Conservation (phyloP, 2,888 invertebrate genomes). For the Philopedon plagiatum region DNA sequence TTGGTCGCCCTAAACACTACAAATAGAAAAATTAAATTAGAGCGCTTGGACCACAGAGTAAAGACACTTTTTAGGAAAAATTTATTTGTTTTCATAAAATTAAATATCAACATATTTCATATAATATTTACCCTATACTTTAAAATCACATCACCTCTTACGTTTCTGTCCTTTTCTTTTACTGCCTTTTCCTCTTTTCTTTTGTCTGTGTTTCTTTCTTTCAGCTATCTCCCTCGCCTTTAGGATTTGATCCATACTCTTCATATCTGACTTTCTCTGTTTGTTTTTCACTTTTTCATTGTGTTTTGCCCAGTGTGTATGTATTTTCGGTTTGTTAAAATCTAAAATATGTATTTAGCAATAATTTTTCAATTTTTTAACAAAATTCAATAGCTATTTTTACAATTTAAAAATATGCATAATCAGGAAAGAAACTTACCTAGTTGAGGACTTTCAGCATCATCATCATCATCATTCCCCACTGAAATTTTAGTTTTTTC, state of each 20-base stretch:
- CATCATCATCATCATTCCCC: constrained; percentile 69
- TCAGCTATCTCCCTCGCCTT: constrained; percentile 79
- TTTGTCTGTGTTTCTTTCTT: constrained; percentile 73
- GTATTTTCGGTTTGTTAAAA: constrained; percentile 67
- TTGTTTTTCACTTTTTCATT: constrained; percentile 80
- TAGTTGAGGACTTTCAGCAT: constrained; percentile 62
- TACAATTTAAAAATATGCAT: background rate
- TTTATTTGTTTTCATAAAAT: background rate
- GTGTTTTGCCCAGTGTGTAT: constrained; percentile 85
- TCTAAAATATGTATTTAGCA: constrained; percentile 40
- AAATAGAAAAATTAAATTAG: no score
- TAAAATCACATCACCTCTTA: constrained; percentile 5
- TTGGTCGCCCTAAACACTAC: no score
- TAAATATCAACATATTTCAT: constrained; percentile 15
- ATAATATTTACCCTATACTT: constrained; percentile 23
- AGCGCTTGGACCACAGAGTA: no score
- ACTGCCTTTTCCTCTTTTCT: constrained; percentile 68
- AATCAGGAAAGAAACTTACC: background rate
- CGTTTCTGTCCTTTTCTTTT: constrained; percentile 46
- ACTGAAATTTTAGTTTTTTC: constrained; percentile 77
- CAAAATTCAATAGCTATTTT: no score
- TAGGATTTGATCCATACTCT: constrained; percentile 83
- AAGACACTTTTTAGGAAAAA: background rate
- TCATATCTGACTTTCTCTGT: constrained; percentile 74
- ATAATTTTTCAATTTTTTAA: no score